Conservation (phyloP, 1,140 invertebrate genomes). For the Carposina sasakii region DNA sequence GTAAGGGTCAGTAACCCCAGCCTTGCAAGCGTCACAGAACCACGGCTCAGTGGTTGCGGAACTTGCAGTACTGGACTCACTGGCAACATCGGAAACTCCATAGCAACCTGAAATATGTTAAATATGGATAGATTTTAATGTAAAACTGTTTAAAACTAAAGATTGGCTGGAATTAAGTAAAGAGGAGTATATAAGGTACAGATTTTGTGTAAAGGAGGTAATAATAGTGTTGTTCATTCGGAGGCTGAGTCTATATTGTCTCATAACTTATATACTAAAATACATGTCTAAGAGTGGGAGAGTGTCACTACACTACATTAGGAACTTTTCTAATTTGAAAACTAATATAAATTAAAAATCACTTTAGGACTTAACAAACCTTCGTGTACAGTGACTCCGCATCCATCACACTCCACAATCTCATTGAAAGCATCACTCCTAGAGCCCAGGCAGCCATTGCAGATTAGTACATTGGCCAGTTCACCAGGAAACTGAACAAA, state of each 20-base stretch:
- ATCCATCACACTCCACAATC: slow-evolving; percentile 97
- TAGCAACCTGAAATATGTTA: slow-evolving; percentile 86
- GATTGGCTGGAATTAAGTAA: too few species aligned
- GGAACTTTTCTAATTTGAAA: too few species aligned
- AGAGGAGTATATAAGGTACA: too few species aligned
- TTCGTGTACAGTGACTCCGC: slow-evolving; percentile 96
- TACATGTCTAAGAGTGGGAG: too few species aligned
- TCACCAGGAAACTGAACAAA: slow-evolving; percentile 50
- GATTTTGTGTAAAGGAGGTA: too few species aligned
- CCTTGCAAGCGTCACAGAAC: slow-evolving; percentile 99
- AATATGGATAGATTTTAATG: slow-evolving; percentile 2
- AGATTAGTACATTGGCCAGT: slow-evolving; percentile 80
- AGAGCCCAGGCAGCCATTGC: slow-evolving; percentile 94
- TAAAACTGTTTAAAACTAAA: too few species aligned
- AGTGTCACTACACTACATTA: too few species aligned
- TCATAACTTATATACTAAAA: too few species aligned
- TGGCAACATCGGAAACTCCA: slow-evolving; percentile 94
- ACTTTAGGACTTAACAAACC: too few species aligned
- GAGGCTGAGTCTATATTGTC: too few species aligned
- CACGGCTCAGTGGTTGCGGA: slow-evolving; percentile 96
- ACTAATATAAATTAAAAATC: too few species aligned
- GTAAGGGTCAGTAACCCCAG: slow-evolving; percentile 86
- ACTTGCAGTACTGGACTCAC: slow-evolving; percentile 91
- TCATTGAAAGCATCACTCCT: slow-evolving; percentile 94
- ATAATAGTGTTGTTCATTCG: too few species aligned